A percentile compares a stretch with the other conserved stretches of the same genome.
These are phyloP conservation scores for Eupithecia vulgata DNA, from an alignment of 2,888 invertebrate species.

Conservation along the genomic window DNA sequence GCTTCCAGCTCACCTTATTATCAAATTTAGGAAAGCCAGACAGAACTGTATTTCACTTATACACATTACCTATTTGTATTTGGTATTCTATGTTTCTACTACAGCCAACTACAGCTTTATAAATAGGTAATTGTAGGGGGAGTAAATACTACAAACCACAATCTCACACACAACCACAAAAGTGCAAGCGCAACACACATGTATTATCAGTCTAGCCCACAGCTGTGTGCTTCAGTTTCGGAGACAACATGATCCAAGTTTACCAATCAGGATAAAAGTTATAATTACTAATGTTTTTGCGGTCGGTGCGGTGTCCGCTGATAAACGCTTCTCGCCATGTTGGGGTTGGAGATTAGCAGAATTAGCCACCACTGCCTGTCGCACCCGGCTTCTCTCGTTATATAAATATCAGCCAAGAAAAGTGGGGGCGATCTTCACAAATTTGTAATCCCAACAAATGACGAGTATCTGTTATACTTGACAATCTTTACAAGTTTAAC, in stretches of 20 bases:
- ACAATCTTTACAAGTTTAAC: too few relatives aligned
- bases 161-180: background rate
- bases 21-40: background rate
- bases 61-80: too few relatives aligned
- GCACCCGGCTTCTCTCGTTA: background rate
- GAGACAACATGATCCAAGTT: too few relatives aligned
- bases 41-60: background rate
- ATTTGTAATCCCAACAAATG: too few relatives aligned
- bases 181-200: background rate
- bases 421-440: background rate
- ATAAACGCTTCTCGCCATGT: constrained; percentile 11
- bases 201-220: background rate
- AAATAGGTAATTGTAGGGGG: background rate
- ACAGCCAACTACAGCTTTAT: background rate
- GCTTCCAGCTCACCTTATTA: background rate
- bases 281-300: constrained; percentile 13
- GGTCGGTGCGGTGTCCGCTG: background rate
- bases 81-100: background rate
- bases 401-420: background rate
- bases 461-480: too few relatives aligned
- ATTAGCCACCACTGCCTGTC: constrained; percentile 15
- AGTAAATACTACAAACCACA: background rate
- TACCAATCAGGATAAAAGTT: background rate
- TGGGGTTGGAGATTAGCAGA: constrained; percentile 23
- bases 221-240: background rate